Percentiles rank a stretch among this genome's conserved stretches.
phyloP scores from a whole-genome alignment of 2,797 vertebrate species.

The Tokudaia muenninki region DNA sequence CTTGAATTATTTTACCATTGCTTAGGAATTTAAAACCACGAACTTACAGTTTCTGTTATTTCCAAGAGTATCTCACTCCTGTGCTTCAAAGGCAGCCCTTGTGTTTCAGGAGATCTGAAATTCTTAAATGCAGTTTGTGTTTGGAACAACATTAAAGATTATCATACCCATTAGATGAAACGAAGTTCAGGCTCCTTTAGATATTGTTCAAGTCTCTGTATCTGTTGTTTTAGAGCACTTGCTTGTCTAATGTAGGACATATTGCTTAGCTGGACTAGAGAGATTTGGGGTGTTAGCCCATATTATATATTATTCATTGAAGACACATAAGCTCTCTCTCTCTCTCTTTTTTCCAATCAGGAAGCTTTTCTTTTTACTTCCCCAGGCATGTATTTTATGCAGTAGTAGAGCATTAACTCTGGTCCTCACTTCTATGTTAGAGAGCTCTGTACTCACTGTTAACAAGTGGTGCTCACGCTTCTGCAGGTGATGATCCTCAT shows the following conservation, averaged over 20 bases:
- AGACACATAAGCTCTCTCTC: neutral
- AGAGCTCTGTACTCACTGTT: neutral
- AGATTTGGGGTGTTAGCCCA: neutral
- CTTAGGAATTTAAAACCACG: neutral
- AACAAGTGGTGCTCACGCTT: constrained; percentile 48
- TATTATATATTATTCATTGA: neutral
- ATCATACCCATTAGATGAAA: neutral
- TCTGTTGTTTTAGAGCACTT: neutral
- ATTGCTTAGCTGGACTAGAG: neutral
- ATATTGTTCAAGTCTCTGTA: neutral
- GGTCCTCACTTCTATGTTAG: neutral
- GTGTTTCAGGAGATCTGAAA: neutral
- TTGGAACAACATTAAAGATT: neutral
- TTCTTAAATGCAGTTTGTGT: constrained; percentile 34
- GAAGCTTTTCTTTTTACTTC: neutral
- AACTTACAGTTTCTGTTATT: constrained; percentile 1
- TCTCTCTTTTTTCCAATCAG: neutral
- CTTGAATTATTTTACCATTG: constrained; percentile 8
- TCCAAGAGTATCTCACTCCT: neutral
- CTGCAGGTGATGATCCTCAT: constrained; percentile 93
- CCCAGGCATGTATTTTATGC: neutral
- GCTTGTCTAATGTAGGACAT: neutral
- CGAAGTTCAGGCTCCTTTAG: neutral
- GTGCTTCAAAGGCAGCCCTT: neutral
- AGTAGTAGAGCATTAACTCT: neutral